phyloP scores from a whole-genome alignment of 92 coral and sea anemone species.

The Virgularia gustaviana region DNA sequence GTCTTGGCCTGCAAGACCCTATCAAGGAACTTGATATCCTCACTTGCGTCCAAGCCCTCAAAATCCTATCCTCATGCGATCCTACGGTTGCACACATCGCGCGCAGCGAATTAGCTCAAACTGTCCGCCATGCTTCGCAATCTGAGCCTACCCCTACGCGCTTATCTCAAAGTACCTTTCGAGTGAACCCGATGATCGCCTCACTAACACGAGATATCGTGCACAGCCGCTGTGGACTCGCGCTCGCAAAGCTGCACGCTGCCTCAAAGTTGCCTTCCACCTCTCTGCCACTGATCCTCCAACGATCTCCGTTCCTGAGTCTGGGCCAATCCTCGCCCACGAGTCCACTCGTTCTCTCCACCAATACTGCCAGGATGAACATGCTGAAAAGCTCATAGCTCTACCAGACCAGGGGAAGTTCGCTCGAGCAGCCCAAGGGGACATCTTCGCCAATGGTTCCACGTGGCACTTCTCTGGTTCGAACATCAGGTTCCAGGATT shows the following conservation, averaged over 20 bases:
- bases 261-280: constrained; percentile 3
- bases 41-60: constrained; percentile 17
- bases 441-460: constrained; percentile 40
- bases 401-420: constrained; percentile 36
- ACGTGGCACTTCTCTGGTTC: constrained; percentile 24
- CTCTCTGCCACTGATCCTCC: constrained; percentile 25
- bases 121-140: constrained; percentile 20
- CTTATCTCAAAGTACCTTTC: constrained; percentile 21
- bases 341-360: constrained; percentile 31
- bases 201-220: constrained; percentile 13
- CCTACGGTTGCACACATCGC: constrained; percentile 22
- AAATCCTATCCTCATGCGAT: constrained; percentile 27
- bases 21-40: constrained; percentile 15
- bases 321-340: constrained; percentile 16
- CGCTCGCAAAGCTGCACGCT: constrained; percentile 12
- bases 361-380: background rate
- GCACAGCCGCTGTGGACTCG: constrained; percentile 17
- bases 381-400: constrained; percentile 6
- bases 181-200: constrained; percentile 20
- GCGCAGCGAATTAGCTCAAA: constrained; percentile 6
- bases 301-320: constrained; percentile 16
- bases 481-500: constrained; percentile 22
- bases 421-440: constrained; percentile 23
- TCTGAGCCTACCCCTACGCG: constrained; percentile 30
- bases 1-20: constrained; percentile 25